Evolutionary conservation across 1,140 invertebrate genomes (phyloP), one percentile per base, ranked within the genome.

Genomic region (Cyclargus thomasi): DNA sequence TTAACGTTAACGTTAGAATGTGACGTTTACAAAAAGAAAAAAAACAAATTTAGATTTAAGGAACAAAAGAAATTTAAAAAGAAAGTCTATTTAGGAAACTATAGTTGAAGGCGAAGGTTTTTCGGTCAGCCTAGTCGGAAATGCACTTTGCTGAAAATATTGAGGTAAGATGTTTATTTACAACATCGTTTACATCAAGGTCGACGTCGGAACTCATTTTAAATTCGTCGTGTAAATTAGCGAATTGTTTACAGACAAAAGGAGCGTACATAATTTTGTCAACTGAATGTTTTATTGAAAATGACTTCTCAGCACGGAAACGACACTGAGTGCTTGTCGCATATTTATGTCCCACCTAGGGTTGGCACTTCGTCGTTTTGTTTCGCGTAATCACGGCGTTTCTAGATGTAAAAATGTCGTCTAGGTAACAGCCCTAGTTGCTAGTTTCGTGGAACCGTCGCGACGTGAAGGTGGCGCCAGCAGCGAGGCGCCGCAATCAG

Each of bases 381-480:
- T 17, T 17, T 8, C n/a, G n/a, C 63, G 3, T 6, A n/a, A 35
- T 8, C 39, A 47, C 10, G 1, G 39, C 8, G 0, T 16, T 4
- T 14, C 10, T 8, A 39, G 36, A 11, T 11, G 36, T 47, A 47
- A 47, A 29, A n/a, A 7, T 4, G 29, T 29, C 29, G 29, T 29
- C 29, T 29, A 29, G 29, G 29, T 5, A 29, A 14, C 23, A 63
- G 67, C 70, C 76, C 75, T 75, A 74, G 74, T 74, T 74, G 74
- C 75, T 88, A 72, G 74, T 73, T 79, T 88, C 85, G 79, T 83
- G 82, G 83, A 86, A 88, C 74, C 76, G 74, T 69, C 74, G 63
- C 47, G 75, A 39, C 66, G 65, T 73, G 68, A 69, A 69, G 67
- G 65, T 77, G 86, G 86, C 86, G 86, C 86, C 85, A 80, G 59